phyloP scores from a whole-genome alignment of 1,140 invertebrate species.

The Leptinotarsa undecemlineata region DNA sequence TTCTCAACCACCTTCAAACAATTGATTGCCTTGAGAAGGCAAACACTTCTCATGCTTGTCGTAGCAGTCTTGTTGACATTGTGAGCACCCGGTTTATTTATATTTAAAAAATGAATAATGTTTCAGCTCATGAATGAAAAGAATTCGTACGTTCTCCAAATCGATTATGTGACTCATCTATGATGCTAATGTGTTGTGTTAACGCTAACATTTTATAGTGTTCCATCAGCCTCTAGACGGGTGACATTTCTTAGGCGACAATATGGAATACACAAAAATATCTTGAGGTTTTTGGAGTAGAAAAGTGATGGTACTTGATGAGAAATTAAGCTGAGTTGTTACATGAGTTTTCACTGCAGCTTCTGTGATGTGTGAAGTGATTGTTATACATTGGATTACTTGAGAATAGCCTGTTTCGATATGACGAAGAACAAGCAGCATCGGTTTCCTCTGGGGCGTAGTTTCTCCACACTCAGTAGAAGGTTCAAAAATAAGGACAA shows the following conservation, averaged over 20 bases:
- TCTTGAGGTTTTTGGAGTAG: not conserved
- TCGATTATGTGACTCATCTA: not conserved
- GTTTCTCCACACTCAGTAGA: conserved; percentile 61
- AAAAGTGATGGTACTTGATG: not conserved
- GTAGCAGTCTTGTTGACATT: conserved; percentile 14
- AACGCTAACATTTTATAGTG: not conserved
- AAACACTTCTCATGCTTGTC: not conserved
- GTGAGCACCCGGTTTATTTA: conserved; percentile 6
- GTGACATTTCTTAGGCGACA: not conserved
- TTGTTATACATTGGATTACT: not conserved
- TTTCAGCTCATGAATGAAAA: conserved; percentile 10
- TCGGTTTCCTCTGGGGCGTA: conserved; percentile 56
- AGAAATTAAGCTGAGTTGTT: not conserved
- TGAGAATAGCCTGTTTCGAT: conserved; percentile 17
- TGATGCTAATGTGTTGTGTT: too few species aligned
- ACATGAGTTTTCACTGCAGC: not conserved
- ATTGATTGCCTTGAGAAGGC: not conserved
- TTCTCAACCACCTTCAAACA: too few species aligned
- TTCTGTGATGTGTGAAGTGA: conserved; percentile 8
- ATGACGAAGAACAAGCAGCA: conserved; percentile 64
- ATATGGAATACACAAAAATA: not conserved
- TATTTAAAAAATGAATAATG: conserved; percentile 7
- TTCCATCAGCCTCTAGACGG: not conserved
- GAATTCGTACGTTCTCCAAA: conserved; percentile 7
- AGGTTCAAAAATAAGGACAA: conserved; percentile 62